Evolutionary conservation across 2,113 vertebrate genomes (phyloP).

Genomic region (Riparia riparia): DNA sequence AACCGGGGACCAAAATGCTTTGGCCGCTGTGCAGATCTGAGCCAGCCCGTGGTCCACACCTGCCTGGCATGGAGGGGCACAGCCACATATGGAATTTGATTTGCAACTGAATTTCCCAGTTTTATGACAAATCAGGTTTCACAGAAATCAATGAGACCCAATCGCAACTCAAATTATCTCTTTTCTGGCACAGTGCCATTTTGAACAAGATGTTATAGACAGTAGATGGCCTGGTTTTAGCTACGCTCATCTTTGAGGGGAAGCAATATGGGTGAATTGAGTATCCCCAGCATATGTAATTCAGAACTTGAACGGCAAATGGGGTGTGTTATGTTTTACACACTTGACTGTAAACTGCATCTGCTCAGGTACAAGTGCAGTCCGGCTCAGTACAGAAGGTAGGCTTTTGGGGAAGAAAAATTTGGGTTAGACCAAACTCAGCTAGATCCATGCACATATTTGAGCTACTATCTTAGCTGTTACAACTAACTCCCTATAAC

Average conservation of each 20-base stretch:
- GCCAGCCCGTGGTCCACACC: no score
- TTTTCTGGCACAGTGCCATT: background rate
- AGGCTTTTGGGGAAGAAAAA: background rate
- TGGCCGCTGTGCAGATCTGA: no score
- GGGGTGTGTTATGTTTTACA: background rate
- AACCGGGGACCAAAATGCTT: no score
- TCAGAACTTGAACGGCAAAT: background rate
- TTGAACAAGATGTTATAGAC: background rate
- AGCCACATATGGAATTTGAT: background rate
- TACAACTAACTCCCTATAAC: background rate
- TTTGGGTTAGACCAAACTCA: background rate
- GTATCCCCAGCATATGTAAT: background rate
- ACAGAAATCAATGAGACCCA: background rate
- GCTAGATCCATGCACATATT: background rate
- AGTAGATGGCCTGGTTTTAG: background rate
- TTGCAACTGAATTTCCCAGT: background rate
- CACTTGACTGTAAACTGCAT: background rate
- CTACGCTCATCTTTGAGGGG: background rate
- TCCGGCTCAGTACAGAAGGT: background rate
- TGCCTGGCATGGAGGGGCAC: no score
- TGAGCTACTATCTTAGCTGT: background rate
- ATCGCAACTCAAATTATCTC: background rate
- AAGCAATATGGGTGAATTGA: background rate
- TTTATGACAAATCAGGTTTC: background rate
- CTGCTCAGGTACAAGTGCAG: background rate